phyloP scores from a whole-genome alignment of 2,113 vertebrate species.

The Coregonus clupeaformis region DNA sequence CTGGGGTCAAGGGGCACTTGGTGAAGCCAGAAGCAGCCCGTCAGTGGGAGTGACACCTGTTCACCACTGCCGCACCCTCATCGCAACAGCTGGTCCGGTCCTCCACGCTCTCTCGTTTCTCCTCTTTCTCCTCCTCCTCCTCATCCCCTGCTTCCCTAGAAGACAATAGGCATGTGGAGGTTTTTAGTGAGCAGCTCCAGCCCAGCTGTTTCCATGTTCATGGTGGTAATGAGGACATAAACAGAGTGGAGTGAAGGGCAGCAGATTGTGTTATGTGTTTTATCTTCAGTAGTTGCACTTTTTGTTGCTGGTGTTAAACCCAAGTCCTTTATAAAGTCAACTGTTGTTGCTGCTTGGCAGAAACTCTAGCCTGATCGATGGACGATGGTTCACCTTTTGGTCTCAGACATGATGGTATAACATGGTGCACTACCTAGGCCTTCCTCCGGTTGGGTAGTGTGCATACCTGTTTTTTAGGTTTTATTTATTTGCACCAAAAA shows the following conservation, averaged over 20 bases:
- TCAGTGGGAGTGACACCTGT: conserved; percentile 73
- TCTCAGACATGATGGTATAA: too few relatives aligned
- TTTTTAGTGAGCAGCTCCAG: conserved; percentile 32
- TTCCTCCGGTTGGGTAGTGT: too few relatives aligned
- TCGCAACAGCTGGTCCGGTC: conserved; percentile 59
- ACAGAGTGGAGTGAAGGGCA: conserved; percentile 4
- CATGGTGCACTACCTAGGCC: too few relatives aligned
- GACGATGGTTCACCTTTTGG: too few relatives aligned
- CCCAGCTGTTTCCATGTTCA: conserved; percentile 60
- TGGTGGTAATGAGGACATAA: conserved; percentile 52
- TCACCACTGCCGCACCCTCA: conserved; percentile 47
- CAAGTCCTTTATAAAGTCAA: too few relatives aligned
- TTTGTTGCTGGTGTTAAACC: too few relatives aligned
- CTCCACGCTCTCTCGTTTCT: background rate
- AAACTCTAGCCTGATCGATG: too few relatives aligned
- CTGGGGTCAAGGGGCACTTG: background rate
- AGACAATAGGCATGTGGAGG: background rate
- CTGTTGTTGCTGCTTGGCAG: too few relatives aligned
- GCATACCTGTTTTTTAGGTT: too few relatives aligned
- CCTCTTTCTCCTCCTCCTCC: conserved; percentile 12
- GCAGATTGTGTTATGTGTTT: background rate
- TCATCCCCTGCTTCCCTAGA: conserved; percentile 17
- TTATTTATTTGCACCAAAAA: too few relatives aligned
- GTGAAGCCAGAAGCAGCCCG: conserved; percentile 29
- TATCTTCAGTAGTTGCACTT: too few relatives aligned